Conservation (phyloP, 1,140 invertebrate genomes). For the Diprion similis region DNA sequence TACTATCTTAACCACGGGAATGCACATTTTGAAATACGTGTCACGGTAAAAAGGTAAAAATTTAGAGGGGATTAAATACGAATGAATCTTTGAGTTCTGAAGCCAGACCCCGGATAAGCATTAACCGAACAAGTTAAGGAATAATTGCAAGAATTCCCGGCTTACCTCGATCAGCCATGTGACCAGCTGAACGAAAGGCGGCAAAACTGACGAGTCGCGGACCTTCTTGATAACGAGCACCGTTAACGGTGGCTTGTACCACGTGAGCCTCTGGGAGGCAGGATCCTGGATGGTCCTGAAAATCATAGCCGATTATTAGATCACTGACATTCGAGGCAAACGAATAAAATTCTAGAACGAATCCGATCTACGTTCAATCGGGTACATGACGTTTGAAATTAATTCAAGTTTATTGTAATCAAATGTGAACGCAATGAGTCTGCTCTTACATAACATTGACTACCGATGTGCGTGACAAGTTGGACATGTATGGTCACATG, state of each 20-base stretch:
- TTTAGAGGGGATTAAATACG: not conserved
- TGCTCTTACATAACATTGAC: too few relatives aligned
- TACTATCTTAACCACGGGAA: not conserved
- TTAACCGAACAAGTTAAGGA: too few relatives aligned
- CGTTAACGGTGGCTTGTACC: slow-evolving; percentile 94
- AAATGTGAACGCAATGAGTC: too few relatives aligned
- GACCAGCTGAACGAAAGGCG: slow-evolving; percentile 92
- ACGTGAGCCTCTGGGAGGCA: slow-evolving; percentile 92
- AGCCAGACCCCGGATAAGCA: not conserved
- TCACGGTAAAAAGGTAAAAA: too few relatives aligned
- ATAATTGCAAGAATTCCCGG: slow-evolving; percentile 16
- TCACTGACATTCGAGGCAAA: slow-evolving; percentile 15
- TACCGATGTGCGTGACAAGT: too few relatives aligned
- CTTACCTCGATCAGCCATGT: slow-evolving; percentile 90
- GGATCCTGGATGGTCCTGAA: slow-evolving; percentile 96
- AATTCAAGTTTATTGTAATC: too few relatives aligned
- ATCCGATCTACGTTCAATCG: too few relatives aligned
- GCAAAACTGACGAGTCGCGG: slow-evolving; percentile 85
- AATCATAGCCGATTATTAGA: slow-evolving; percentile 32
- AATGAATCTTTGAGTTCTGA: not conserved
- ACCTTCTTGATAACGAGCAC: slow-evolving; percentile 97
- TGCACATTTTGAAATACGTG: not conserved
- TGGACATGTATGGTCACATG: not conserved
- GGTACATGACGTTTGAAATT: too few relatives aligned
- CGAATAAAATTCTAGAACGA: slow-evolving; percentile 20